Percentiles rank a stretch among this genome's conserved stretches.
Conservation (phyloP, 2,888 invertebrate genomes). For the Hipparchia sbordonii region DNA sequence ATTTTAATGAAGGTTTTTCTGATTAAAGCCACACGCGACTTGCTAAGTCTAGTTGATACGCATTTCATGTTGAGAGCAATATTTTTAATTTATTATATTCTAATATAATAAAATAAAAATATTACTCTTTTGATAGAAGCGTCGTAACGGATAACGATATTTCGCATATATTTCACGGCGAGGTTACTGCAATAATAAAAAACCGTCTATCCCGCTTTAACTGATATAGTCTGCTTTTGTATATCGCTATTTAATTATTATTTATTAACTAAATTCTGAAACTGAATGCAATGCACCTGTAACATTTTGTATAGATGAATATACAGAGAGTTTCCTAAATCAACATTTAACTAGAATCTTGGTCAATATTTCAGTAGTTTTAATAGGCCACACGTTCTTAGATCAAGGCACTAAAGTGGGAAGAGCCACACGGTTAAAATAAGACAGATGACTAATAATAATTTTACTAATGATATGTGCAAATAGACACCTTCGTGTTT, state of each 20-base stretch:
- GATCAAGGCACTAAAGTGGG: background rate
- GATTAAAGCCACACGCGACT: too few relatives aligned
- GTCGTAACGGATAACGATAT: too few relatives aligned
- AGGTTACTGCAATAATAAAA: constrained; percentile 7
- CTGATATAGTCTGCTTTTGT: constrained; percentile 17
- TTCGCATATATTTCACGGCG: too few relatives aligned
- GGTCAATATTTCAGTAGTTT: background rate
- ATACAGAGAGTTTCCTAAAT: background rate
- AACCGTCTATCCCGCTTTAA: background rate
- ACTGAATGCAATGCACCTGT: background rate
- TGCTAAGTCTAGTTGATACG: too few relatives aligned
- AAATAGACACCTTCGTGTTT: too few relatives aligned
- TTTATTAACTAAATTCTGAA: constrained; percentile 8
- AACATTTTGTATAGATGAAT: background rate
- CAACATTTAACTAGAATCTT: background rate
- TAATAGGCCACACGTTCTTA: background rate
- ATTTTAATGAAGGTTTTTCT: too few relatives aligned
- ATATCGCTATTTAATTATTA: background rate
- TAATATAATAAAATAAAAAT: too few relatives aligned
- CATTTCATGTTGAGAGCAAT: too few relatives aligned
- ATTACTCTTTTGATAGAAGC: too few relatives aligned
- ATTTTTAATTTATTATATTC: too few relatives aligned
- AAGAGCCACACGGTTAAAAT: background rate
- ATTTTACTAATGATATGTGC: too few relatives aligned
- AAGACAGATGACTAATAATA: background rate